Evolutionary conservation across 2,888 invertebrate genomes (phyloP), one percentile per base, ranked within the genome.

Genomic region (Terebella lapidaria): DNA sequence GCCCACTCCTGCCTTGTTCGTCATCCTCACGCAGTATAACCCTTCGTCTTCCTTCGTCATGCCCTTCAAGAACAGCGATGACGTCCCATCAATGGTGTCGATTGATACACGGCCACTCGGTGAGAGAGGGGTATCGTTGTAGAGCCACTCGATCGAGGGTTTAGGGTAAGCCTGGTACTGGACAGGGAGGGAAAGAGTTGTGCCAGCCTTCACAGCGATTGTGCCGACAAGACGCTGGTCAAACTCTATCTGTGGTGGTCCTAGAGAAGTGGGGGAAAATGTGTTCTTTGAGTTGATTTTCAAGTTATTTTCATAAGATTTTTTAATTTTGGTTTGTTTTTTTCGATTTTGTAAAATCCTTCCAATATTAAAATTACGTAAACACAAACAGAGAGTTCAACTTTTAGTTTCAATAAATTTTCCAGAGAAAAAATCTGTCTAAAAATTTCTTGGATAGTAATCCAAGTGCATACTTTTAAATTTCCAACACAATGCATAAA

Each of bases 1-100:
- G 20, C 61, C 90, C 75, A 90, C 89, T 0, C 92, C 92, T 49
- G 92, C 85, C 68, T 85, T 86, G 79, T 92, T 94, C 29, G 85
- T 85, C 0, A 91, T 90, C 67, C 86, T 86, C 35, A 94, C 86
- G 73, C 87, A 88, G 75, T 93, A 94, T 80, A 91, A 91, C 1
- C 93, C 94, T 58, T 91, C 85, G 80, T 94, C 92, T 18, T 84
- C 82, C 56, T 92, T 84, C 59, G 85, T 84, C 0, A 90, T 89
- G 63, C 88, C 86, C 10, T 59, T 60, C 29, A 72, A 57, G 24
- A 55, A 60, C 28, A 72, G 59, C 26, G 60, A 66, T 22, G 65
- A 61, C 51, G 65, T 58, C 2, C 62, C 56, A 24, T 68, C 69
- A 5, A 59, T 58, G 15, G 61, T 57, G 25, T 63, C 60, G 25